Evolutionary conservation across 2,888 invertebrate species (phyloP).

Genomic region (Scrobipalpa costella): DNA sequence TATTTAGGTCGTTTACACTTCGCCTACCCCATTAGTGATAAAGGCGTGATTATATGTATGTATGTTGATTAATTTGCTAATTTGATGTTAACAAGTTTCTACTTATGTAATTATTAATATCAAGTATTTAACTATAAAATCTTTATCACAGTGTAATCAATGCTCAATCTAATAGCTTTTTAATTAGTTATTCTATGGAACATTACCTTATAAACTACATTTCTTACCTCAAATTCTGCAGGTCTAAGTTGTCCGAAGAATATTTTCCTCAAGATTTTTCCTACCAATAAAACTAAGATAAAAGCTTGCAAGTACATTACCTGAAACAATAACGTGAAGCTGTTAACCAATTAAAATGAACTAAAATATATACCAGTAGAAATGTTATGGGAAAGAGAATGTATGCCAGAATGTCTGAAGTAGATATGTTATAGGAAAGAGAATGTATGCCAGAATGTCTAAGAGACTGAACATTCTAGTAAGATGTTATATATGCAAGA

Average conservation of each 20-base stretch:
- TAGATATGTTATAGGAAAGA: neutral
- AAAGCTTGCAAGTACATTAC: constrained; percentile 98
- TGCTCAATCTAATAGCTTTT: too few relatives aligned
- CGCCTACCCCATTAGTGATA: too few relatives aligned
- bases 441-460: neutral
- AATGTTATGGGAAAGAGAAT: neutral
- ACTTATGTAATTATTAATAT: too few relatives aligned
- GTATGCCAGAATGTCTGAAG: neutral
- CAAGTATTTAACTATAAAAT: too few relatives aligned
- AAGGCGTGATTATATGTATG: too few relatives aligned
- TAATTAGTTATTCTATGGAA: neutral
- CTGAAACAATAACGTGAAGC: constrained; percentile 79
- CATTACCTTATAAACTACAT: neutral
- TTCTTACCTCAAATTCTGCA: constrained; percentile 95
- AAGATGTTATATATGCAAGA: neutral
- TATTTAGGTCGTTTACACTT: too few relatives aligned
- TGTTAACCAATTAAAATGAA: neutral
- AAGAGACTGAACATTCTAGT: neutral
- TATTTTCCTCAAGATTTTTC: constrained; percentile 95
- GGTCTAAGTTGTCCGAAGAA: constrained; percentile 97
- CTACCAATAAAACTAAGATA: constrained; percentile 94
- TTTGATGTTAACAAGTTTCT: too few relatives aligned
- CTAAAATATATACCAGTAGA: neutral
- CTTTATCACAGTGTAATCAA: too few relatives aligned
- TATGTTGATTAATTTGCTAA: too few relatives aligned